Conservation (phyloP, 2,113 vertebrate genomes). For the Larimichthys crocea region DNA sequence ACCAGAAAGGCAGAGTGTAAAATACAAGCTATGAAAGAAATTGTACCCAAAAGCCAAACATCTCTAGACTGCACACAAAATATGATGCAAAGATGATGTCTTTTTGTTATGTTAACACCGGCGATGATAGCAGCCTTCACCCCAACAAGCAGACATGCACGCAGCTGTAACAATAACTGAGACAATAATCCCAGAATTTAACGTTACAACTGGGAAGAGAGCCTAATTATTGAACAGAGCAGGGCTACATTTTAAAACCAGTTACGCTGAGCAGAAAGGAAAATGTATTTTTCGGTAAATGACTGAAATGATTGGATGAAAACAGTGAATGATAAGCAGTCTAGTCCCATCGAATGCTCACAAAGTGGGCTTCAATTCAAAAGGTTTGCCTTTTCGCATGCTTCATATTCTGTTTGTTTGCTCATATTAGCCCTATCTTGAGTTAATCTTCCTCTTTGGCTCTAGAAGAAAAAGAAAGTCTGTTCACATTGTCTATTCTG, state of each 20-base stretch:
- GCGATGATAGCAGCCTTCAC: constrained; percentile 19
- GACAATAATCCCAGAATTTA: constrained; percentile 34
- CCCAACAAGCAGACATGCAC: constrained; percentile 11
- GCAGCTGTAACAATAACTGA: constrained; percentile 35
- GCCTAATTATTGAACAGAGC: constrained; percentile 10
- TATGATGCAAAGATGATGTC: constrained; percentile 30
- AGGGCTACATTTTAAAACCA: constrained; percentile 7
- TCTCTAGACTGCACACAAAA: constrained; percentile 1
- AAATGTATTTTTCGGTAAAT: constrained; percentile 31
- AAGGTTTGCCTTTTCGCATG: not conserved
- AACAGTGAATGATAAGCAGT: not conserved
- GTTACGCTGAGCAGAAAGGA: constrained; percentile 1
- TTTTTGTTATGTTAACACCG: constrained; percentile 43
- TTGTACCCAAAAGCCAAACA: constrained; percentile 35
- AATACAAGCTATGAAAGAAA: constrained; percentile 29
- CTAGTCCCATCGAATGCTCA: not conserved
- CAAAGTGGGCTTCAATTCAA: not conserved
- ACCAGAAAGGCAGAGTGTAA: constrained; percentile 36
- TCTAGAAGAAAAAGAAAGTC: not conserved
- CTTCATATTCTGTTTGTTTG: constrained; percentile 22
- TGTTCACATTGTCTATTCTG: constrained; percentile 40
- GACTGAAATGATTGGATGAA: not conserved
- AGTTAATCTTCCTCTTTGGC: constrained; percentile 7
- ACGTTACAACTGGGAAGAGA: constrained; percentile 30
- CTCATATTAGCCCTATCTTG: not conserved